Evolutionary conservation across 2,888 invertebrate genomes (phyloP).

Genomic region (Teleogryllus oceanicus): DNA sequence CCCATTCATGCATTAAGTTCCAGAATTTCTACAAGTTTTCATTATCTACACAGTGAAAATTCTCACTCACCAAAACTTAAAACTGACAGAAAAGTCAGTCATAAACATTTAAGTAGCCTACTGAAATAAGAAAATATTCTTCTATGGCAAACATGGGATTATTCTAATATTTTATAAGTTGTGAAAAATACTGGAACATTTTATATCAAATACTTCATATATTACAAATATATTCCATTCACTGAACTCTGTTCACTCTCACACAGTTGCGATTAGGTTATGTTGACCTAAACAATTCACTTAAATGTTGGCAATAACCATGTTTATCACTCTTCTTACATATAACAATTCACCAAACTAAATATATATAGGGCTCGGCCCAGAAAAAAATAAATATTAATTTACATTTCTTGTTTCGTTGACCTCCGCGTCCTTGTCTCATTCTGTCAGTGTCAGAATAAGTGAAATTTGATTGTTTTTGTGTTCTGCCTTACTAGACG

Average conservation of each 20-base stretch:
- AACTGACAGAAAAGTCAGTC: neutral
- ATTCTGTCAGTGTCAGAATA: slow-evolving; percentile 49
- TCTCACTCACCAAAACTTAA: slow-evolving; percentile 18
- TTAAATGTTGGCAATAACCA: slow-evolving; percentile 27
- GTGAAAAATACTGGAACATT: slow-evolving; percentile 26
- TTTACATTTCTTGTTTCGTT: slow-evolving; percentile 57
- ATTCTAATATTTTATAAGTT: slow-evolving; percentile 24
- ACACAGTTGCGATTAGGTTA: slow-evolving; percentile 36
- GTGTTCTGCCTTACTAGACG: slow-evolving; percentile 42
- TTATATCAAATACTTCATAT: no score
- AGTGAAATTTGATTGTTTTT: slow-evolving; percentile 46
- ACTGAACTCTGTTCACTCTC: neutral
- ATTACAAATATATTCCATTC: no score
- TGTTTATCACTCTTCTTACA: slow-evolving; percentile 27
- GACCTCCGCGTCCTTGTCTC: slow-evolving; percentile 56
- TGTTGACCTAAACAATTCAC: slow-evolving; percentile 31
- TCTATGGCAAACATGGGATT: neutral
- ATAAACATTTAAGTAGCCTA: neutral
- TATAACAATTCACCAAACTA: slow-evolving; percentile 27
- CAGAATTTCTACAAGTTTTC: no score
- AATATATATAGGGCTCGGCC: slow-evolving; percentile 30
- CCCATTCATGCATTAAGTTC: no score
- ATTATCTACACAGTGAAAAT: slow-evolving; percentile 7
- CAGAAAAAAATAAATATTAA: slow-evolving; percentile 38
- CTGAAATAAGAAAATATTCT: neutral